Conservation (phyloP, 2,113 vertebrate species). For the Indicator maculatus region DNA sequence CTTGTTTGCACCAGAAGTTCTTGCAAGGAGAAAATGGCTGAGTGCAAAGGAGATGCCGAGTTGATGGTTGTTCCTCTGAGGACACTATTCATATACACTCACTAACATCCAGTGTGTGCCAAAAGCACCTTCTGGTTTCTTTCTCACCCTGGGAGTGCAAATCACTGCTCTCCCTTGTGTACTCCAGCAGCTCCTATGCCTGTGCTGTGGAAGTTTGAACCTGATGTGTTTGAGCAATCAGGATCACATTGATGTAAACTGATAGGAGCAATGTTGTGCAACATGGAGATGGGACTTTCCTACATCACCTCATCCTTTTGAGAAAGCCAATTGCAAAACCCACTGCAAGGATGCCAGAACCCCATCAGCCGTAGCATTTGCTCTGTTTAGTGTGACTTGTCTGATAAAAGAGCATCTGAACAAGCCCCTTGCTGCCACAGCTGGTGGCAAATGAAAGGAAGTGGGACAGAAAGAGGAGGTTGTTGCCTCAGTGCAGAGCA, state of each 20-base stretch:
- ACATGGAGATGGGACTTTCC: accelerated
- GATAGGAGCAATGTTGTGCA: neutral
- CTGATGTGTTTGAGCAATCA: neutral
- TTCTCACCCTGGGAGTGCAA: neutral
- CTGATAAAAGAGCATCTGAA: neutral
- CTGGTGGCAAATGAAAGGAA: neutral
- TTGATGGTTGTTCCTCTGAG: neutral
- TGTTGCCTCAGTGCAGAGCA: neutral
- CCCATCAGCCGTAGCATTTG: accelerated
- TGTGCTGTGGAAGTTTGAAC: neutral
- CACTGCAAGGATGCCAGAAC: neutral
- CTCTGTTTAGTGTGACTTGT: neutral
- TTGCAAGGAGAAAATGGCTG: neutral
- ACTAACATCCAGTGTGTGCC: neutral
- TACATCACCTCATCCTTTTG: neutral
- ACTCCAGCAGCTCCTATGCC: neutral
- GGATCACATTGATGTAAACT: neutral
- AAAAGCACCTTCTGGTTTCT: neutral
- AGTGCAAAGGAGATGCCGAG: neutral
- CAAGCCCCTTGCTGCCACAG: neutral
- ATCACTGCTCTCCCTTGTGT: neutral
- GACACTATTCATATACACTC: neutral
- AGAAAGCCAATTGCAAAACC: neutral
- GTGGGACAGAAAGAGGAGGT: neutral
- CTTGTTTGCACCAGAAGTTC: neutral